Percentiles rank a stretch among this genome's conserved stretches.
These are phyloP conservation scores for Gallinago stenura DNA, from an alignment of 2,797 vertebrate genomes.

Conservation along the genomic window DNA sequence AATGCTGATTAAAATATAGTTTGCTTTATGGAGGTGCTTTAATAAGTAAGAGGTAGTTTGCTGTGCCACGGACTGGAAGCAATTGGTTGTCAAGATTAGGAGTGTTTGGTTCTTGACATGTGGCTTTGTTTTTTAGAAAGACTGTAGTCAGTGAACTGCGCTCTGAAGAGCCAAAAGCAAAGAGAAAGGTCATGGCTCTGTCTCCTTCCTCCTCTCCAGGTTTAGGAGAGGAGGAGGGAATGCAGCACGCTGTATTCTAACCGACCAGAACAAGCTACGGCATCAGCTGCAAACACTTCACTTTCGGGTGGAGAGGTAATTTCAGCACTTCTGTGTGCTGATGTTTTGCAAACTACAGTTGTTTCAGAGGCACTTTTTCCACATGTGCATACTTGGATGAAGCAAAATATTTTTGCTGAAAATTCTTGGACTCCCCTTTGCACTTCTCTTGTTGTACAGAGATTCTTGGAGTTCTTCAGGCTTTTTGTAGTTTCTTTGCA, in stretches of 20 bases:
- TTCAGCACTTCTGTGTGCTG: conserved; percentile 18
- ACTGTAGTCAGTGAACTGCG: background rate
- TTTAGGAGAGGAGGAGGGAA: background rate
- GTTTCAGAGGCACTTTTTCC: conserved; percentile 30
- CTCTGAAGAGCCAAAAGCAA: background rate
- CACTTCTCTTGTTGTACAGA: background rate
- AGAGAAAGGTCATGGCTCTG: background rate
- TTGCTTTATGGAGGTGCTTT: background rate
- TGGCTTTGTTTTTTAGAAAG: background rate
- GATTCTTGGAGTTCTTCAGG: conserved; percentile 33
- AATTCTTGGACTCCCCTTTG: conserved; percentile 11
- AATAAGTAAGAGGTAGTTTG: background rate
- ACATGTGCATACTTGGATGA: conserved; percentile 27
- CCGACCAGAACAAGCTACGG: rapidly evolving
- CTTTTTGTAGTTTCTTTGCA: conserved; percentile 2
- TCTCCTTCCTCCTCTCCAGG: background rate
- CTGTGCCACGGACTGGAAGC: background rate
- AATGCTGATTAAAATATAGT: background rate
- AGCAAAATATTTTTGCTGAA: conserved; percentile 35
- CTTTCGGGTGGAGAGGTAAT: background rate
- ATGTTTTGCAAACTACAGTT: conserved; percentile 4
- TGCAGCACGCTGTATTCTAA: background rate
- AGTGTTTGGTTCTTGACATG: background rate
- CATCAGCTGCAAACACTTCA: background rate
- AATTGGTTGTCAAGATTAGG: background rate